Base-by-base conservation (phyloP, 2,888 invertebrate species). In the Frankliniella fusca region DNA sequence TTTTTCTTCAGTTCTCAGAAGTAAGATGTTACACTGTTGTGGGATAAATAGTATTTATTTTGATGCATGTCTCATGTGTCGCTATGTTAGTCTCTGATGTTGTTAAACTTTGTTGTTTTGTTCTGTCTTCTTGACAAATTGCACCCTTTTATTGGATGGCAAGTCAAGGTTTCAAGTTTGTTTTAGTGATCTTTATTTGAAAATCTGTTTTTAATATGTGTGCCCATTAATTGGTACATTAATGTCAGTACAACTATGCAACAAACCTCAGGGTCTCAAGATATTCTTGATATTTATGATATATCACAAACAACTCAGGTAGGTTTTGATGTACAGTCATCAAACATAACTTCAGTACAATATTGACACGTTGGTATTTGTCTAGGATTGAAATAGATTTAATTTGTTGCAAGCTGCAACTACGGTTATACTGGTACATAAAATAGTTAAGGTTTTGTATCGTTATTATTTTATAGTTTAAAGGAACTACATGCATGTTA, bases 81-180 rank as follows among this genome's bases (percentile, higher is more conserved):
- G 27, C 70, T 76, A 12, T 76, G 70, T 76, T 76, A 76, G 70
- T 12, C 27, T 76, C 27, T 76, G 70, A 76, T 76, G 70, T 76
- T 76, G 70, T 76, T 76, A 76, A 76, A 76, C 70, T 76, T 76
- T 76, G 70, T 76, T 76, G 70, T 76, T 76, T 76, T 76, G 23
- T 76, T 38, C 70, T 76, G n/a, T 70, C 27, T 27, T 76, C 61
- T 61, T 61, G 61, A 61, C 61, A 7, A n/a, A 61, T 23, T 76
- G 27, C 12, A 76, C 70, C 70, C 12, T 23, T 27, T 12, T 76
- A 23, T 76, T 23, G 70, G 70, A 23, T 27, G 70, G 70, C n/a
- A n/a, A 61, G 61, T 76, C 27, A 76, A 76, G 27, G 27, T 27
- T 76, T 76, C 70, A 76, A n/a, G 27, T 76, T 76, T 76, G 27